Evolutionary conservation across 2,797 vertebrate species (phyloP), one percentile per base, ranked within the genome.

Genomic region (Sternarchorhynchus goeldii): DNA sequence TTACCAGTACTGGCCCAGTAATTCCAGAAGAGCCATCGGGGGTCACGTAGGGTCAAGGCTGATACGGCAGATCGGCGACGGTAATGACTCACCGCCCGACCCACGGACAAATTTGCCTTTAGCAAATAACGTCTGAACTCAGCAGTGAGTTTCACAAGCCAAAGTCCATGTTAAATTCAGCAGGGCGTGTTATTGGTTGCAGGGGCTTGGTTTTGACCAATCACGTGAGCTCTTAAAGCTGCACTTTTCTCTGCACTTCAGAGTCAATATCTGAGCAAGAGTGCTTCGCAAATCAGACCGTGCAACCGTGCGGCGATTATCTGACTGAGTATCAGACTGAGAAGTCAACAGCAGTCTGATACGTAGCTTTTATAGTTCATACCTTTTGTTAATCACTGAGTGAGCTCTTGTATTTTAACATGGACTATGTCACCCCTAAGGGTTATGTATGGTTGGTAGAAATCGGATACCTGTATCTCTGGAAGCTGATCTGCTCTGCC

Each of bases 51-150:
- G 14, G 12, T 31, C 12, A 75, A 53, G 21, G 20, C 41, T 20
- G n/a, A 10, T 20, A 56, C 4, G 12, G 39, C 39, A 41, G 39
- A 16, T 63, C 63, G 17, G n/a, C 34, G 10, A 58, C 32, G 29
- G 21, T 20, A 18, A 18, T 71, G 25, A 45, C 66, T 68, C 55
- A 10, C 56, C 25, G 5, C 50, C 20, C 34, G 20, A 79, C 39
- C 32, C 71, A 36, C 17, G 69, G 32, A 17, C 41, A 32, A n/a
- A 60, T 77, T 77, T 83, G 79, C 31, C 66, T 59, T 83, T 59
- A 71, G 77, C 76, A 83, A 84, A 82, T 74, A 77, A n/a, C 17
- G 14, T 29, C 29, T 45, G 70, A 74, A 71, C 71, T 72, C 70
- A 25, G 31, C 64, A 66, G 73, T 64, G 81, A 29, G 75, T 65